These are phyloP conservation scores for Heliconius congener DNA, from an alignment of 1,140 invertebrate species.

Conservation along the genomic window DNA sequence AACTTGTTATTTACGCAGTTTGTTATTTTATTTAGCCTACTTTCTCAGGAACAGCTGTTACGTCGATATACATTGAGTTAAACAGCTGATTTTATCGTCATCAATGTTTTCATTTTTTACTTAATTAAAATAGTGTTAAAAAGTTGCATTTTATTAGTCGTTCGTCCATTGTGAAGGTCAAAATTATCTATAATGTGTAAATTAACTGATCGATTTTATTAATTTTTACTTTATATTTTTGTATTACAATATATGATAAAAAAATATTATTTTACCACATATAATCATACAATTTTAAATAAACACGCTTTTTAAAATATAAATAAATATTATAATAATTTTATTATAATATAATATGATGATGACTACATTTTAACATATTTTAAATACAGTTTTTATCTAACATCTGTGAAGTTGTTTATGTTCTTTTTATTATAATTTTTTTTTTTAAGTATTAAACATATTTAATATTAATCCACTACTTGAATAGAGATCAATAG, in stretches of 20 bases:
- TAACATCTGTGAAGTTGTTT: no score
- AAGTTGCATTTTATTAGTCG: background rate
- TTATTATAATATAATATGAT: no score
- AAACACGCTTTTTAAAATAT: no score
- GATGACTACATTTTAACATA: no score
- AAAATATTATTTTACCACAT: no score
- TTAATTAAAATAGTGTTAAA: background rate
- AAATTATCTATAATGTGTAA: background rate
- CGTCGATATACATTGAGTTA: slow-evolving; percentile 60
- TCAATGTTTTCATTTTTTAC: slow-evolving; percentile 30
- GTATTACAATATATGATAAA: background rate
- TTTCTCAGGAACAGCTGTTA: slow-evolving; percentile 77
- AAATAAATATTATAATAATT: no score
- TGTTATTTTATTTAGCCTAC: slow-evolving; percentile 57
- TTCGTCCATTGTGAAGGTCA: slow-evolving; percentile 16
- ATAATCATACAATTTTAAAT: no score
- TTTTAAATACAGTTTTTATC: no score
- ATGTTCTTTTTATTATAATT: no score
- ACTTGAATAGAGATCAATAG: no score
- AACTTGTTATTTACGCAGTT: slow-evolving; percentile 42
- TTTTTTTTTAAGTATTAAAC: no score
- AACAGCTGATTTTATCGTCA: slow-evolving; percentile 61
- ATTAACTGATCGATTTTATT: background rate
- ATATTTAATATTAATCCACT: no score
- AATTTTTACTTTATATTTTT: background rate